These are phyloP conservation scores for Drosophila imparisetae DNA, from an alignment of 2,888 invertebrate genomes.

Conservation along the genomic window DNA sequence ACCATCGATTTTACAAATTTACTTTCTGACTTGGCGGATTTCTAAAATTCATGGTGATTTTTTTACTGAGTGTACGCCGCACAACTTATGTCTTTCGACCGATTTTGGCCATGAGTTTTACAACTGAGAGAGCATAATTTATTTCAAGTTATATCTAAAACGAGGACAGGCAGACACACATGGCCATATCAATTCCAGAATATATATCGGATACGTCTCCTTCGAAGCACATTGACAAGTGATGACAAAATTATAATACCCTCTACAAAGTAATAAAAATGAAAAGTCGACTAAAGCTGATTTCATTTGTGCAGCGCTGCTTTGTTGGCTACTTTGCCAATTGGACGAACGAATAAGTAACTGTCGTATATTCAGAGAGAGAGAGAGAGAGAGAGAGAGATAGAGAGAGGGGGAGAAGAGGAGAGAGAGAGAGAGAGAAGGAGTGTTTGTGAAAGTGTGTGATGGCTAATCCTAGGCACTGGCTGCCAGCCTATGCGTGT, in stretches of 20 bases:
- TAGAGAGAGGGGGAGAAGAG: not conserved
- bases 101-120: constrained; percentile 13
- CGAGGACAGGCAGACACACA: not conserved
- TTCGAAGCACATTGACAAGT: not conserved
- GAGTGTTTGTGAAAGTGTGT: not conserved
- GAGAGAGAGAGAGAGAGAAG: not conserved
- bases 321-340: constrained; percentile 27
- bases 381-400: not conserved
- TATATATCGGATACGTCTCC: not conserved
- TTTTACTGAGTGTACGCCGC: not conserved
- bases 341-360: constrained; percentile 24
- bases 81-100: not conserved
- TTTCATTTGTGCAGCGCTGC: constrained; percentile 50
- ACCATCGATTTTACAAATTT: not conserved
- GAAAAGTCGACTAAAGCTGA: constrained; percentile 32
- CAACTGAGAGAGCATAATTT: not conserved
- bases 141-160: not conserved
- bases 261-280: constrained; percentile 2
- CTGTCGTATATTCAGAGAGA: constrained; percentile 2
- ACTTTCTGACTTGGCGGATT: not conserved
- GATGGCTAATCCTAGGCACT: not conserved
- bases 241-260: not conserved
- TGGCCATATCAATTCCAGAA: not conserved
- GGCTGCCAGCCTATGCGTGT: constrained; percentile 31
- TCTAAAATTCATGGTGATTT: not conserved